These are phyloP conservation scores for Anas platyrhynchos DNA, from an alignment of 2,113 vertebrate species.

Conservation along the genomic window DNA sequence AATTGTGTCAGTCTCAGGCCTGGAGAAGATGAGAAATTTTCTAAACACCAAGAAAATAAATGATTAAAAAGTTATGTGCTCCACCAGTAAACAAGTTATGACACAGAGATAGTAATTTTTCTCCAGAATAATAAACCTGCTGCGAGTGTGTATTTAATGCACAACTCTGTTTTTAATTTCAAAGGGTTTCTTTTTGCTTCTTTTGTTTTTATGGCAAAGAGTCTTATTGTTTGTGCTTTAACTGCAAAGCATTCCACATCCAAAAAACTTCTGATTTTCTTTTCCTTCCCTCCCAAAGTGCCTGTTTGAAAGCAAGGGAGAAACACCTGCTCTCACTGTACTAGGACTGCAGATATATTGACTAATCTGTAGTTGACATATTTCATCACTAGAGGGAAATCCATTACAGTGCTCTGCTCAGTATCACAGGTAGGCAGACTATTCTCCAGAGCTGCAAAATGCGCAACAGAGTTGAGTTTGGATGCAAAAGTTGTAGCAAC, in stretches of 20 bases:
- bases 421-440: background rate
- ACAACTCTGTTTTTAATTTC: background rate
- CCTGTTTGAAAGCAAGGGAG: background rate
- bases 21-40: background rate
- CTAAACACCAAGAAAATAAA: background rate
- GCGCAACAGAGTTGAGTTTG: background rate
- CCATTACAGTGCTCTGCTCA: background rate
- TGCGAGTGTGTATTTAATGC: background rate
- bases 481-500: background rate
- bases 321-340: background rate
- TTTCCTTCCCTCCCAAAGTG: background rate
- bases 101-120: background rate
- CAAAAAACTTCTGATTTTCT: background rate
- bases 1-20: background rate
- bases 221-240: background rate
- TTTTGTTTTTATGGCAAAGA: background rate
- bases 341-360: background rate
- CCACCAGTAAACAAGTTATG: background rate
- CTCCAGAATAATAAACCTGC: background rate
- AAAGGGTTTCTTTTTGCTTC: background rate
- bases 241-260: background rate
- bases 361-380: slow-evolving; percentile 2
- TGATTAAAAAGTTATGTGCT: background rate
- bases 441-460: background rate
- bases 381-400: slow-evolving; percentile 63